These are phyloP conservation scores for Sarcophaga peregrina DNA, from an alignment of 1,140 invertebrate genomes.

Conservation along the genomic window DNA sequence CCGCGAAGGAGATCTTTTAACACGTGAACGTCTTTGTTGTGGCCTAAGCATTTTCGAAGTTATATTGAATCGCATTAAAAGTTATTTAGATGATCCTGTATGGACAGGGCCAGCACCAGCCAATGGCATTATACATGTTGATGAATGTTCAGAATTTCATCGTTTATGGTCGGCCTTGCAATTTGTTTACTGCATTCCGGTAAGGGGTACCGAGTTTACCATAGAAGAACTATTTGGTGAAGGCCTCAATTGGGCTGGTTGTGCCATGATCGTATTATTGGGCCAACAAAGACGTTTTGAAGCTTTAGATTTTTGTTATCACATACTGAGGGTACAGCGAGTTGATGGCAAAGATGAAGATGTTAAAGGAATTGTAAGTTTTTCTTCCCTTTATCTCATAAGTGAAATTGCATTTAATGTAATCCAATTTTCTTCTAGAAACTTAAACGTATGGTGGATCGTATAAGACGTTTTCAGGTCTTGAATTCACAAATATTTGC, in stretches of 20 bases:
- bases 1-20: constrained; percentile 94
- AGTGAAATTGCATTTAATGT: constrained; percentile 40
- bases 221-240: constrained; percentile 98
- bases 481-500: constrained; percentile 99
- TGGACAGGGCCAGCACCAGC: constrained; percentile 91
- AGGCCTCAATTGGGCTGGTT: constrained; percentile 98
- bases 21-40: constrained; percentile 96
- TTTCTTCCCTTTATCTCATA: no score
- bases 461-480: constrained; percentile 97
- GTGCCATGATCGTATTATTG: constrained; percentile 96
- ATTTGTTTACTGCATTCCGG: constrained; percentile 98
- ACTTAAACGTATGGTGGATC: constrained; percentile 96
- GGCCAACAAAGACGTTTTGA: constrained; percentile 97
- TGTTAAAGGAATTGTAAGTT: constrained; percentile 95
- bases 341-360: constrained; percentile 97
- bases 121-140: constrained; percentile 95
- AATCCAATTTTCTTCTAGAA: constrained; percentile 78
- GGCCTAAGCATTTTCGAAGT: constrained; percentile 99
- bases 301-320: constrained; percentile 98
- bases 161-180: constrained; percentile 97
- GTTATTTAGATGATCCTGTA: constrained; percentile 87
- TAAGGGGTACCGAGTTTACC: constrained; percentile 96
- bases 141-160: constrained; percentile 98
- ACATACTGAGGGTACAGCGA: constrained; percentile 94
- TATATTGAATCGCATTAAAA: constrained; percentile 86